Evolutionary conservation across 2,888 invertebrate genomes (phyloP), one percentile per base, ranked within the genome.

Genomic region (Conops quadrifasciatus): DNA sequence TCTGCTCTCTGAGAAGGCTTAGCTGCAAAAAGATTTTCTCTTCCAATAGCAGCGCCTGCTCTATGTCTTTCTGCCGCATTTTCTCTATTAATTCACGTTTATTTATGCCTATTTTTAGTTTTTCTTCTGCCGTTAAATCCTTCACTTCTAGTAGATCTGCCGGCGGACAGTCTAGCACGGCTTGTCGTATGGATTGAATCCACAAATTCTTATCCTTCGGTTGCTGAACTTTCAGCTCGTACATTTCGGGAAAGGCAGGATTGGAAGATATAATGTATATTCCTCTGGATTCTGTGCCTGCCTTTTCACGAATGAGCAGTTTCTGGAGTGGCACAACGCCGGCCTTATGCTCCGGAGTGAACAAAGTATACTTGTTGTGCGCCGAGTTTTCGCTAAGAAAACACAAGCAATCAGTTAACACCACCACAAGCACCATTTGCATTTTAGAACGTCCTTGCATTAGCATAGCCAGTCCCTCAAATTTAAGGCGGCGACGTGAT

Each of bases 321-420:
- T 96, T 96, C 84, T 94, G 94, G 70, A 98, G 88, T 0, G 97
- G 94, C 16, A 97, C 94, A 69, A 97, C 95, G 74, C 97, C 95
- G 65, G 96, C 94, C 93, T 97, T 97, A 87, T 95, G 95, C 85
- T 97, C 97, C 58, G 96, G 96, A 75, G 95, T 94, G 82, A 94
- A 94, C 88, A 97, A 97, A 2, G 93, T 91, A 82, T 95, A 96
- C 82, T 96, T 96, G 56, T 84, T 85, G 83, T 96, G 95, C 81
- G 95, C 95, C 81, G 95, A 96, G 82, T 92, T 94, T 84, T 97
- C 96, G 84, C 93, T 93, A 71, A 97, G 88, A 81, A 97, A 97
- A 87, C 97, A 94, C 67, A 97, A 87, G 69, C 97, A 93, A 84
- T 97, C 97, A 0, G 95, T 95, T 43, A 97, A 88, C 1, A 97